Evolutionary conservation across 1,140 invertebrate genomes (phyloP).

Genomic region (Lordiphosa collinella): DNA sequence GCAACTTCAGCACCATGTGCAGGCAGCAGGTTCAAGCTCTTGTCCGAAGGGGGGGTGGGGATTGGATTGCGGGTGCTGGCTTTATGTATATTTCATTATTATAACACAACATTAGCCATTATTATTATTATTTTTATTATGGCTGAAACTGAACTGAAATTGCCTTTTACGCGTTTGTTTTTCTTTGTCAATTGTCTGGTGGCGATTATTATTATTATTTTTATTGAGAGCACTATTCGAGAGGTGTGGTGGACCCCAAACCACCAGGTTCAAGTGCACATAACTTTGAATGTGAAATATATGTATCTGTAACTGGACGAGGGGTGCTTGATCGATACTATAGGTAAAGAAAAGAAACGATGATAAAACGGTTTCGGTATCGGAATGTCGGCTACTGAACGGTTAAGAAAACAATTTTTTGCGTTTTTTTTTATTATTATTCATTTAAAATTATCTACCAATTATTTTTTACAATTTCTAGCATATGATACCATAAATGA

Average conservation of each 20-base stretch:
- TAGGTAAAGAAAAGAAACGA: no score
- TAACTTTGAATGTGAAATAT: constrained; percentile 29
- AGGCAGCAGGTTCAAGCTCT: constrained; percentile 11
- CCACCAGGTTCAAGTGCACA: constrained; percentile 67
- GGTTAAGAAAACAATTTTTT: no score
- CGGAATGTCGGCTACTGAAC: no score
- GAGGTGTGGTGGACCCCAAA: constrained; percentile 50
- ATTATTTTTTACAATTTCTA: no score
- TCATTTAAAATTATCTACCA: no score
- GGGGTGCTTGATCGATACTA: constrained; percentile 18
- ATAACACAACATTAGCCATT: constrained; percentile 55
- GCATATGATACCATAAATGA: no score
- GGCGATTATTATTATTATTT: neutral
- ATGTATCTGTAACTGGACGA: constrained; percentile 23
- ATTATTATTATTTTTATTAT: constrained; percentile 54
- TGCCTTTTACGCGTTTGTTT: constrained; percentile 73
- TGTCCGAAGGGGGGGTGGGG: neutral
- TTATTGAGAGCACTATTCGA: constrained; percentile 12
- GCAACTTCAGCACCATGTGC: constrained; percentile 67
- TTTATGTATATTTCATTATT: constrained; percentile 46
- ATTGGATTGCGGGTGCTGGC: constrained; percentile 3
- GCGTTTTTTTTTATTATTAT: no score
- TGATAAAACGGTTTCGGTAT: no score
- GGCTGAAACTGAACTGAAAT: constrained; percentile 42
- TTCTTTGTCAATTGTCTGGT: constrained; percentile 63